Evolutionary conservation across 1,140 invertebrate genomes (phyloP).

Genomic region (Pomacea maculata): DNA sequence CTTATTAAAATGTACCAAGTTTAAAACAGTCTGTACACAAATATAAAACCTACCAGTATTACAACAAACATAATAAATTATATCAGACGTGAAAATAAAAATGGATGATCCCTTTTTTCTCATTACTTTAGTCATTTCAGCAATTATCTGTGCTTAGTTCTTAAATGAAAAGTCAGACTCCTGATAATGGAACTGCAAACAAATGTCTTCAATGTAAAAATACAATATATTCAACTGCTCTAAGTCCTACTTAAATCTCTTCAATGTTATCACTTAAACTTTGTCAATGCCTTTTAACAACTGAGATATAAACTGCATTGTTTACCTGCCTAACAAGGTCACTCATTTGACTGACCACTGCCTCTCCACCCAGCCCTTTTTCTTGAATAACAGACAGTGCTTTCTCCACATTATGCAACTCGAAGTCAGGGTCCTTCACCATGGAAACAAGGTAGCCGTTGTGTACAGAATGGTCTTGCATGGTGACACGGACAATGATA

Average conservation of each 20-base stretch:
- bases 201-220: background rate
- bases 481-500: constrained; percentile 27
- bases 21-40: background rate
- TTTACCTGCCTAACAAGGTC: constrained; percentile 14
- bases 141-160: background rate
- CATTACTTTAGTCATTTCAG: background rate
- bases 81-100: background rate
- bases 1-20: background rate
- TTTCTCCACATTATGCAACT: constrained; percentile 24
- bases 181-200: background rate
- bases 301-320: background rate
- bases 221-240: background rate
- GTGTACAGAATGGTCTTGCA: constrained; percentile 10
- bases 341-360: constrained; percentile 4
- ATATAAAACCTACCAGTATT: background rate
- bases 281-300: background rate
- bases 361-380: constrained; percentile 23
- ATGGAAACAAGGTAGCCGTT: constrained; percentile 29
- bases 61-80: background rate
- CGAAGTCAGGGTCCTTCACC: constrained; percentile 35
- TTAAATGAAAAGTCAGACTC: background rate
- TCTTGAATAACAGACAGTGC: constrained; percentile 24
- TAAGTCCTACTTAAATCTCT: background rate
- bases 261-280: background rate
- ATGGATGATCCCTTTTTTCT: background rate